Conservation (phyloP, 2,888 invertebrate genomes). For the Linyphia triangularis region DNA sequence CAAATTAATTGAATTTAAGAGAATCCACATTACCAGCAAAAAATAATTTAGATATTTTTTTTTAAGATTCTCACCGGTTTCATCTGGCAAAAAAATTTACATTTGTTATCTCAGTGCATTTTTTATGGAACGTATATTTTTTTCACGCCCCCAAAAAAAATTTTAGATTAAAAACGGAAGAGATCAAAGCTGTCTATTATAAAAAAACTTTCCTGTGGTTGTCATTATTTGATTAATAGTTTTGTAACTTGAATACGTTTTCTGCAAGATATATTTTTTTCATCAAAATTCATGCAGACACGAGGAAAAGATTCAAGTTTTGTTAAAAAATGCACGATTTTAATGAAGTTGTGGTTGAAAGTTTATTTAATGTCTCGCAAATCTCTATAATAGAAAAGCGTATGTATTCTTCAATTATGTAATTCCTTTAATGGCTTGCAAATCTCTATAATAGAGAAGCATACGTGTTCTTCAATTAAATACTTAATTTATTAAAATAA, state of each 20-base stretch:
- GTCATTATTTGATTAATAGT: not conserved
- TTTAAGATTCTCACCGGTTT: not conserved
- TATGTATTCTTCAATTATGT: too few relatives aligned
- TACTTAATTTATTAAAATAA: too few relatives aligned
- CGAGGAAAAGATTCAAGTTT: not conserved
- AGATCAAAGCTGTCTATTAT: not conserved
- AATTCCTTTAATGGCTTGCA: too few relatives aligned
- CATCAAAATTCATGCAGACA: not conserved
- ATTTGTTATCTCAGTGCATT: not conserved
- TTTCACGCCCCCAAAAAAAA: not conserved
- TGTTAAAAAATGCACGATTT: not conserved
- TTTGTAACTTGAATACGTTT: not conserved
- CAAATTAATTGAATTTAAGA: not conserved
- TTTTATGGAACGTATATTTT: not conserved
- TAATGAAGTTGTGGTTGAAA: not conserved
- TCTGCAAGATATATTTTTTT: not conserved
- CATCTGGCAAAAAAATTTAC: not conserved
- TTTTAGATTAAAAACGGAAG: not conserved
- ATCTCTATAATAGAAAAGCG: too few relatives aligned
- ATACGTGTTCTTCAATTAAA: too few relatives aligned
- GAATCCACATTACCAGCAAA: not conserved
- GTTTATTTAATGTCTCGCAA: too few relatives aligned
- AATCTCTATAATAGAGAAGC: too few relatives aligned
- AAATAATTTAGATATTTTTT: not conserved
- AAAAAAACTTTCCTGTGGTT: not conserved